Evolutionary conservation across 2,888 invertebrate genomes (phyloP).

Genomic region (Stramonita haemastoma): DNA sequence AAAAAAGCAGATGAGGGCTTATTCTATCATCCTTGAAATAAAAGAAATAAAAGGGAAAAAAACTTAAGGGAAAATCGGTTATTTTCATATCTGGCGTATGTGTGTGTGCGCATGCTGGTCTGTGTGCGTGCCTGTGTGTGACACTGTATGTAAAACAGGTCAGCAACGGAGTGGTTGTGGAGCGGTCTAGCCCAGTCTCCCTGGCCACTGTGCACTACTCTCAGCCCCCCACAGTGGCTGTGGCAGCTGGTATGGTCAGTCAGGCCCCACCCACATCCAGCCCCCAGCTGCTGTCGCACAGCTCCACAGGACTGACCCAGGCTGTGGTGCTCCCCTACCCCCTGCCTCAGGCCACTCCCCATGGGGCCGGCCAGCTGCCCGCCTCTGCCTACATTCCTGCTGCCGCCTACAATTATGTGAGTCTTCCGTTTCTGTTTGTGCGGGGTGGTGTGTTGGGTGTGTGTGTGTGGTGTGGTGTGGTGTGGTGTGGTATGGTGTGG

Average conservation of each 20-base stretch:
- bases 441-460: neutral
- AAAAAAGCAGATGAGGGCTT: no score
- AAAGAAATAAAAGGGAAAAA: no score
- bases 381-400: conserved; percentile 53
- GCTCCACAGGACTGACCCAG: conserved; percentile 48
- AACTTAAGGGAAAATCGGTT: neutral
- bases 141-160: neutral
- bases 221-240: conserved; percentile 60
- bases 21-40: no score
- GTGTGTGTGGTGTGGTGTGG: neutral
- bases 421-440: neutral
- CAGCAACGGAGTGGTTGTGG: conserved; percentile 35
- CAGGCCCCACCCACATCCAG: conserved; percentile 70
- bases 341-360: conserved; percentile 51
- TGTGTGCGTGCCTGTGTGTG: neutral
- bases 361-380: conserved; percentile 53
- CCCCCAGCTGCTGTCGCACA: conserved; percentile 71
- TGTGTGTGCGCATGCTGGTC: no score
- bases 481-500: neutral
- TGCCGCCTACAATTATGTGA: conserved; percentile 70
- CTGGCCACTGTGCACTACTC: conserved; percentile 64
- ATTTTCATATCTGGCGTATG: neutral
- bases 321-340: conserved; percentile 56
- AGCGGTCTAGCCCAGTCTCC: conserved; percentile 58
- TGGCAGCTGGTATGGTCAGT: conserved; percentile 46